These are phyloP conservation scores for Lycophotia porphyrea DNA, from an alignment of 2,888 invertebrate genomes.

Conservation along the genomic window DNA sequence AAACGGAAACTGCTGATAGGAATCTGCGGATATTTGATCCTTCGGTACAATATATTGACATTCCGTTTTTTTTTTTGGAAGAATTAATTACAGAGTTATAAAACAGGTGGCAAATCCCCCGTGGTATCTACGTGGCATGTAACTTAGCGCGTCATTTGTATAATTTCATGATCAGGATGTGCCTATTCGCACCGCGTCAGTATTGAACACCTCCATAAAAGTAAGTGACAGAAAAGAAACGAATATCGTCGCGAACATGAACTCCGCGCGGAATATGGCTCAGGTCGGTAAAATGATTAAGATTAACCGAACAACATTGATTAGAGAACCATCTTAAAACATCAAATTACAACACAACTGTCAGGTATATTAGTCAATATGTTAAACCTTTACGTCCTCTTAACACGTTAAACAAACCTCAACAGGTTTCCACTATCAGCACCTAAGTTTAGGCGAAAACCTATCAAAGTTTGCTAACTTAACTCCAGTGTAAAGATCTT, in stretches of 20 bases:
- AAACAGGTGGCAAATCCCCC: neutral
- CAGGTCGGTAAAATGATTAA: neutral
- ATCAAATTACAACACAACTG: neutral
- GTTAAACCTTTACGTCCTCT: slow-evolving; percentile 1
- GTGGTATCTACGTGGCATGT: too few relatives aligned
- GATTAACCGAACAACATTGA: neutral
- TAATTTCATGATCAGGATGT: too few relatives aligned
- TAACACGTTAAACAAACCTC: neutral
- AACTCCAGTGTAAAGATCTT: slow-evolving; percentile 3
- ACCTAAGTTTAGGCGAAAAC: slow-evolving; percentile 16
- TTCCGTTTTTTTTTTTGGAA: too few relatives aligned
- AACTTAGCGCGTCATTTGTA: too few relatives aligned
- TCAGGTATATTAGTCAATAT: slow-evolving; percentile 15
- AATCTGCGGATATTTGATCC: slow-evolving; percentile 13
- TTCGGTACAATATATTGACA: neutral
- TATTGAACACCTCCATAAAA: neutral
- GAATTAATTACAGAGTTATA: neutral
- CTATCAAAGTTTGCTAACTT: slow-evolving; percentile 21
- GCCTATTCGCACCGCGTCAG: neutral
- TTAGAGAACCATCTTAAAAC: neutral
- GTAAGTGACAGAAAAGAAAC: neutral
- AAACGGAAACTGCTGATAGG: neutral
- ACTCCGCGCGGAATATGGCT: neutral
- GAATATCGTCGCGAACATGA: neutral
- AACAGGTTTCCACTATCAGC: slow-evolving; percentile 16